Base-by-base conservation (phyloP, 2,113 vertebrate species). In the Odontesthes bonariensis region DNA sequence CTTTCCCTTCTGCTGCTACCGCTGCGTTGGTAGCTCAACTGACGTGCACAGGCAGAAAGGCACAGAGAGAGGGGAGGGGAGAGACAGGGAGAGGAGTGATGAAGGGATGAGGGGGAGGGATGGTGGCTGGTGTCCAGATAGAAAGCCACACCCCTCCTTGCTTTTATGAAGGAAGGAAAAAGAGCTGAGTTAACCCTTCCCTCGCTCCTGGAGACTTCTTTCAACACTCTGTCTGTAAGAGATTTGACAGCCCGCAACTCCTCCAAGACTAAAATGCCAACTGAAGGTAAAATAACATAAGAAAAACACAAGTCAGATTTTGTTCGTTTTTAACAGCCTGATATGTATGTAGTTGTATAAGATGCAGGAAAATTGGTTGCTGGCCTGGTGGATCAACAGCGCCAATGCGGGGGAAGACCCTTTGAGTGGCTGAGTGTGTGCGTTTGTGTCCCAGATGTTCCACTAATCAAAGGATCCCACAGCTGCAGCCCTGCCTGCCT, bases 121-220 rank as follows among this genome's bases (percentile, higher is more conserved):
- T 80, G 69, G 83, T 92, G 89, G 91, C 90, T 89, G 71, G 75
- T 42, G 76, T 90, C 91, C 92, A 94, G 84, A 90, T 47, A 66
- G 70, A 83, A 92, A 79, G 86, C 88, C 91, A 92, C 92, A 82
- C 93, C 92, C 69, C 88, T 91, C 58, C 68, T 79, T 71, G 86
- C 88, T 83, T 84, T 88, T 78, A 77, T 76, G 76, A 81, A 77
- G 83, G 64, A 85, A 86, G 67, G 69, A 82, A 73, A 76, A 76
- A 82, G 71, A 88, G 77, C 85, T 86, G 69, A 13, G 80, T 92
- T 91, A 93, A 92, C 91, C 84, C 91, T 88, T 92, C 53, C 79
- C 84, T 88, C 38, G 3, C 88, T 85, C 68, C 75, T 52, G 55
- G 61, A 63, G 75, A 79, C 47, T 66, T 79, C 49, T 58, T 11